Evolutionary conservation across 2,888 invertebrate genomes (phyloP).

Genomic region (Drosophila glabriapex): DNA sequence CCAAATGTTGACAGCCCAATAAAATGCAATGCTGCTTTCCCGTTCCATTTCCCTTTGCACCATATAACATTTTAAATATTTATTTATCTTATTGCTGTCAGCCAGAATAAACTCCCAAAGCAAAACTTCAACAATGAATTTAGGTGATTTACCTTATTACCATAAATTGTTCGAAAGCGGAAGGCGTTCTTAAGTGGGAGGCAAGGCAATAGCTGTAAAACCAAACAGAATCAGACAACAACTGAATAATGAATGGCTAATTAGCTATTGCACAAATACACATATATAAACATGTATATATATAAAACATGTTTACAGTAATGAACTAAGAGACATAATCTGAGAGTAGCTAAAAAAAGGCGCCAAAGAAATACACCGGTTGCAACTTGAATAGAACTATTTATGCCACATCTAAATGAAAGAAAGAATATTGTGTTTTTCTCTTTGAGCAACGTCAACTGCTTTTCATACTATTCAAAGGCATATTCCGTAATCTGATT

Average conservation of each 20-base stretch:
- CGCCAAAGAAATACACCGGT: neutral
- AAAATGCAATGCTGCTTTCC: slow-evolving; percentile 8
- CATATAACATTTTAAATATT: slow-evolving; percentile 1
- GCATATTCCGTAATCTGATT: neutral
- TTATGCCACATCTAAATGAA: neutral
- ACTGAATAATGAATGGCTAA: neutral
- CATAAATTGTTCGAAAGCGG: neutral
- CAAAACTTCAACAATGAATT: neutral
- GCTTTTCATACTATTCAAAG: neutral
- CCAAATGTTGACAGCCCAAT: slow-evolving; percentile 28
- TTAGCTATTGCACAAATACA: neutral
- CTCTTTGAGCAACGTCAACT: neutral
- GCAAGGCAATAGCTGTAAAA: neutral
- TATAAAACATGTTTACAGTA: too few species aligned
- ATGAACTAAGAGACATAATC: neutral
- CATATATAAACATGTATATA: rapidly evolving
- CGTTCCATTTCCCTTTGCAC: neutral
- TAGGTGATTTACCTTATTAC: neutral
- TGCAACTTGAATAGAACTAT: neutral
- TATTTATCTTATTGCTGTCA: neutral
- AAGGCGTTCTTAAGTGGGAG: too few species aligned
- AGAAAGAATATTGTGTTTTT: neutral
- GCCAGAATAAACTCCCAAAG: neutral
- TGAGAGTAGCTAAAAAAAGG: neutral
- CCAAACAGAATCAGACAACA: neutral